Evolutionary conservation across 2,113 vertebrate species (phyloP), one percentile per base, ranked within the genome.

Genomic region (Synchiropus splendidus): DNA sequence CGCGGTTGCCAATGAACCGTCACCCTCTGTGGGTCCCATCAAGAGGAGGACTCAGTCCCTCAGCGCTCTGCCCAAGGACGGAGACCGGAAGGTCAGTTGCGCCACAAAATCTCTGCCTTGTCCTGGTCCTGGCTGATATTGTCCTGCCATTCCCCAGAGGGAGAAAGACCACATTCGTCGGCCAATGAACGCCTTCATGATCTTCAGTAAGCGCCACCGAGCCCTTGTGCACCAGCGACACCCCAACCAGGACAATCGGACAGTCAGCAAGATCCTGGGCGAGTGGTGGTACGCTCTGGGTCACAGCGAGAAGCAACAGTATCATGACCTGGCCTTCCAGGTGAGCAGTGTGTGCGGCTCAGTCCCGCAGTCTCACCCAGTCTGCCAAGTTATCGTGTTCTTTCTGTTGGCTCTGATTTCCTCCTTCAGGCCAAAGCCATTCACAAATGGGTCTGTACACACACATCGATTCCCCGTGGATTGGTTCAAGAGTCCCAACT

Each of bases 131-230:
- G n/a, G n/a, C n/a, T n/a, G n/a, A 8, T 17, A 18, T 10, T 5
- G 18, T 3, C 18, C 1, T 12, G 8, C 8, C 12, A 8, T 6
- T 39, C 10, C 9, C 14, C 21, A 94, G 90, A 84, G 90, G 44
- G 91, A 94, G 65, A 95, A 95, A 60, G 92, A 95, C 61, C 91
- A 95, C 49, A 93, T 95, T 55, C 89, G 92, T 9, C 81, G 92
- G 16, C 92, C 92, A 31, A 95, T 94, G 92, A 94, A 94, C 1
- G 91, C 92, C 2, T 94, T 95, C 75, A 94, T 95, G 92, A 95
- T 95, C 77, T 95, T 95, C 69, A 94, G 91, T 46, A 95, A 95
- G 72, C 82, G 92, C 4, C 92, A 94, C 70, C 85, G 92, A 15
- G 92, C 89, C 9, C 81, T 94, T 60, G 92, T 95, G 42, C 91